Percentiles rank a stretch among this genome's conserved stretches.
These are phyloP conservation scores for Mimachlamys varia DNA, from an alignment of 2,888 invertebrate genomes.

Conservation along the genomic window DNA sequence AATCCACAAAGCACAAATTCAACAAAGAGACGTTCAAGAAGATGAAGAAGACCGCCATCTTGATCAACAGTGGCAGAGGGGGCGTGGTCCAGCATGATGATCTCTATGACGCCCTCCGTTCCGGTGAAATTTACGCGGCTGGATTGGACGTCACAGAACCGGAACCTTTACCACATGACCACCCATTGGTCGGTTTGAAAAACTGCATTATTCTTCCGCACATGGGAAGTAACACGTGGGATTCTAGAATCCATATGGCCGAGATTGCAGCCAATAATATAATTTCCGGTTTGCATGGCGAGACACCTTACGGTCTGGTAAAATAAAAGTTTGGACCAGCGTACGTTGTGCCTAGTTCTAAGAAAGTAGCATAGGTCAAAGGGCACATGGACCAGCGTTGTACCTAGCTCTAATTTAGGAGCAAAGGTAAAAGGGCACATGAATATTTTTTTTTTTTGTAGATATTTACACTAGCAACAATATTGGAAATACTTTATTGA, in stretches of 20 bases:
- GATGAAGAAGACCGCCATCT: slow-evolving; percentile 93
- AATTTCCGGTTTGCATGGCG: slow-evolving; percentile 87
- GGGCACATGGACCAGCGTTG: slow-evolving; percentile 17
- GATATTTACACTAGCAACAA: no score
- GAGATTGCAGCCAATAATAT: slow-evolving; percentile 91
- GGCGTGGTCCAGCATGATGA: slow-evolving; percentile 88
- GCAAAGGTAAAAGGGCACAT: background rate
- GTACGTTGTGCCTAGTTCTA: slow-evolving; percentile 36
- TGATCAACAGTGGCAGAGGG: slow-evolving; percentile 92
- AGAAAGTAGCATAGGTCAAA: slow-evolving; percentile 11
- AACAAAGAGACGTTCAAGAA: slow-evolving; percentile 89
- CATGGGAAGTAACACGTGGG: slow-evolving; percentile 92
- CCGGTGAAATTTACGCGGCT: slow-evolving; percentile 89
- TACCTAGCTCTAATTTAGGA: background rate
- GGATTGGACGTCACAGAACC: slow-evolving; percentile 96
- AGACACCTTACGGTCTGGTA: background rate
- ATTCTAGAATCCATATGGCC: slow-evolving; percentile 91
- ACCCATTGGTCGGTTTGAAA: slow-evolving; percentile 88
- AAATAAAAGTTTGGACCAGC: slow-evolving; percentile 81
- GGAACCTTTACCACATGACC: slow-evolving; percentile 92
- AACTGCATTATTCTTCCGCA: slow-evolving; percentile 95
- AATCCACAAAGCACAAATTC: slow-evolving; percentile 91
- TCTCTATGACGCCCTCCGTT: slow-evolving; percentile 88
- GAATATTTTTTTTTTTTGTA: no score
- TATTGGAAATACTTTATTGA: no score